A percentile compares a stretch with the other conserved stretches of the same genome.
These are phyloP conservation scores for Rhinogobio ventralis DNA, from an alignment of 2,797 vertebrate species.

Conservation along the genomic window DNA sequence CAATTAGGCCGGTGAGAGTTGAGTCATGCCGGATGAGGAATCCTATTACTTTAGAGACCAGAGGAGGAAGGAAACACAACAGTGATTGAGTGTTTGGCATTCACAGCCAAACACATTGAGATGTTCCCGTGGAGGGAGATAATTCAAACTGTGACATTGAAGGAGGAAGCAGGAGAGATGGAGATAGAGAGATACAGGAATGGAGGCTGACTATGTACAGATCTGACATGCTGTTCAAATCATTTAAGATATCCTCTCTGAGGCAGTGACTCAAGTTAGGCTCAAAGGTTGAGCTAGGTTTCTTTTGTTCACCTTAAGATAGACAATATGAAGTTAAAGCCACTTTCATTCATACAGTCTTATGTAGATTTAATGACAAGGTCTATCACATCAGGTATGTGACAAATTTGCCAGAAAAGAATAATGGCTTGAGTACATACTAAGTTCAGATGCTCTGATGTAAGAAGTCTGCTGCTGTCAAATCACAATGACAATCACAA, in stretches of 20 bases:
- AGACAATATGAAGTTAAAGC: not conserved
- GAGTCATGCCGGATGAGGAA: constrained; percentile 33
- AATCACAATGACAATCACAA: not conserved
- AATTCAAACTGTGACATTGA: constrained; percentile 49
- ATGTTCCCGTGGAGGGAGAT: constrained; percentile 45
- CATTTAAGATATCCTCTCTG: constrained; percentile 24
- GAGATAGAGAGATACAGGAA: constrained; percentile 14
- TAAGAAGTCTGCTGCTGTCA: not conserved
- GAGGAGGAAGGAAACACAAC: constrained; percentile 24
- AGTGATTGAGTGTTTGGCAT: constrained; percentile 53
- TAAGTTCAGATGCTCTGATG: not conserved
- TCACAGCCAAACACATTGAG: constrained; percentile 50
- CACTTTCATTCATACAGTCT: not conserved
- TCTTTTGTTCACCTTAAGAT: constrained; percentile 10
- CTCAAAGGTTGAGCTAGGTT: not conserved
- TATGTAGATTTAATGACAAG: not conserved
- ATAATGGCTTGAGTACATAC: not conserved
- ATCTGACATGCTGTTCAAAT: constrained; percentile 39
- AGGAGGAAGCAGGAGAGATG: constrained; percentile 14
- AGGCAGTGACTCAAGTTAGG: constrained; percentile 31
- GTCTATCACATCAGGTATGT: not conserved
- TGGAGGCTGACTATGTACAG: constrained; percentile 7
- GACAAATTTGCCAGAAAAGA: not conserved
- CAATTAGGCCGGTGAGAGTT: constrained; percentile 40
- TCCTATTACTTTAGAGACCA: constrained; percentile 38